Evolutionary conservation across 2,888 invertebrate species (phyloP).

Genomic region (Drosophila ustulata): DNA sequence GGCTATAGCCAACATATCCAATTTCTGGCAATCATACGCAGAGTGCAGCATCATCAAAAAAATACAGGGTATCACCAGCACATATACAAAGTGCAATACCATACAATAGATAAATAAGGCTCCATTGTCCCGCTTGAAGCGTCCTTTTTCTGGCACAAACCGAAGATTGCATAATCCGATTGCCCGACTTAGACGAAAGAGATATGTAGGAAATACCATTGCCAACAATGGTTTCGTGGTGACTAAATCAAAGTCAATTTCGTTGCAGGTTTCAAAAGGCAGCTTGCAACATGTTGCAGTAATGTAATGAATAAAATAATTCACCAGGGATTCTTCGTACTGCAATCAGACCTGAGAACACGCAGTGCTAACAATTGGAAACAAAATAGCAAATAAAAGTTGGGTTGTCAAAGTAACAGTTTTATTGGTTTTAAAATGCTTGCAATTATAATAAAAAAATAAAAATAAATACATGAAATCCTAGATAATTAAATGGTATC

Average conservation of each 20-base stretch:
- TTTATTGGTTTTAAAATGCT: too few relatives aligned
- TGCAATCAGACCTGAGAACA: too few relatives aligned
- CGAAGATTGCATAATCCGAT: slow-evolving; percentile 61
- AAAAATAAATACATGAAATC: too few relatives aligned
- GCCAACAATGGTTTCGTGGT: not conserved
- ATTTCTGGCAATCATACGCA: slow-evolving; percentile 28
- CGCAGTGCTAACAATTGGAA: too few relatives aligned
- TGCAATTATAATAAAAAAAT: too few relatives aligned
- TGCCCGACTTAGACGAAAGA: slow-evolving; percentile 28
- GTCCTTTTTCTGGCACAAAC: slow-evolving; percentile 28
- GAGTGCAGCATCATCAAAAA: slow-evolving; percentile 11
- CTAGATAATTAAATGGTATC: too few relatives aligned
- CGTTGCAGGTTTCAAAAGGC: not conserved
- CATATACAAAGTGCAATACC: slow-evolving; percentile 25
- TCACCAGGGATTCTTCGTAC: too few relatives aligned
- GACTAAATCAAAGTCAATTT: not conserved
- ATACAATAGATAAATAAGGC: slow-evolving; percentile 47
- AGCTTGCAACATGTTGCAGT: not conserved
- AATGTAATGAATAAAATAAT: not conserved
- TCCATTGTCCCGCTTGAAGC: slow-evolving; percentile 32
- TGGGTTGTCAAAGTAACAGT: too few relatives aligned
- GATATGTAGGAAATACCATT: slow-evolving; percentile 21
- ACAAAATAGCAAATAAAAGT: too few relatives aligned
- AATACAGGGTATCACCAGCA: slow-evolving; percentile 40
- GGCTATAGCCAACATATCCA: slow-evolving; percentile 45